Evolutionary conservation across 2,888 invertebrate species (phyloP), one percentile per base, ranked within the genome.

Genomic region (Leptinotarsa haldemani): DNA sequence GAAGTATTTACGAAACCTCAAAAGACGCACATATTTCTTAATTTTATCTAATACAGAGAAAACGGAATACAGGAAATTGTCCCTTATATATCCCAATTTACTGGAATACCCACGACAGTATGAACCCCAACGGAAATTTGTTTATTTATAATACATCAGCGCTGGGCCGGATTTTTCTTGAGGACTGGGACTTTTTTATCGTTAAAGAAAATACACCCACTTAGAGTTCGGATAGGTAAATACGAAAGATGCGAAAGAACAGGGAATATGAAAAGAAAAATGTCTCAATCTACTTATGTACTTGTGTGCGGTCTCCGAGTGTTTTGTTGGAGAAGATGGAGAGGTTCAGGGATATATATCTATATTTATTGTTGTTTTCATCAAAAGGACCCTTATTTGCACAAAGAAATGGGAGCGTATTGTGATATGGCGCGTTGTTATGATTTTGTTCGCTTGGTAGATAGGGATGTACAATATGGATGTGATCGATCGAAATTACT

Each of bases 361-460:
- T 71, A 69, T 69, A 72, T 74, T 71, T 69, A 72, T 74, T 74
- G 74, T 74, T 72, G 71, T 65, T 74, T 72, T 61, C 69, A 69
- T 65, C 69, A 69, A 74, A 72, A 71, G 69, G 70, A 52, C 61
- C 74, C 71, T 74, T 69, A 72, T 72, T 74, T 74, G 63, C 61
- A 74, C 71, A 74, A 71, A 71, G 69, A 61, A 71, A 74, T 71
- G 65, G 67, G 13, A 40, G 47, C 16, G 30, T 53, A 68, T 68
- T 58, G 68, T 56, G 68, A 68, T 53, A 68, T 56, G 68, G 56
- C 9, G 56, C 68, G 50, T 68, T 68, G 68, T 68, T 68, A 68
- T 68, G 53, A 40, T 68, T 68, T 22, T 22, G 68, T 46, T 68
- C 20, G 18, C 22, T 40, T 18, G 20, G 56, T 18, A 22, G 16